phyloP scores from a whole-genome alignment of 2,888 invertebrate genomes.

The Pterostichus madidus region DNA sequence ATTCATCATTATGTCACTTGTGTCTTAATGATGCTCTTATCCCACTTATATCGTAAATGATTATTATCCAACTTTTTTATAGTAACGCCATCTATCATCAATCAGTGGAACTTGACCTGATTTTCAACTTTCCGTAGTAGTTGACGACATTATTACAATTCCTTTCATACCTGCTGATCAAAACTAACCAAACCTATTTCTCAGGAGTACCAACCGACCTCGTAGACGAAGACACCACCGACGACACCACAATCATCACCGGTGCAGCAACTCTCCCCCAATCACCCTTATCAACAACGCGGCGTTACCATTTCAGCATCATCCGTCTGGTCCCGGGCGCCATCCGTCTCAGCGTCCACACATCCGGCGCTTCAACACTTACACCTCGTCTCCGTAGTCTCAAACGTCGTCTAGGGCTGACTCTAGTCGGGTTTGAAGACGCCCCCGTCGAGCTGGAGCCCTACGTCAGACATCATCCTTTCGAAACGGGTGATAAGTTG shows the following conservation, averaged over 20 bases:
- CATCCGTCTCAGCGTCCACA: conserved; percentile 93
- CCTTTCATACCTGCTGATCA: no score
- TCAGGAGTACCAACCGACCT: neutral
- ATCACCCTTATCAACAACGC: neutral
- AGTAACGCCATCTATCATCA: no score
- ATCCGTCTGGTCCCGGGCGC: conserved; percentile 76
- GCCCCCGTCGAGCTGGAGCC: conserved; percentile 95
- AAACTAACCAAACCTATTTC: no score
- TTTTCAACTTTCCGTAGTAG: no score
- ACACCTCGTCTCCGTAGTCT: conserved; percentile 86
- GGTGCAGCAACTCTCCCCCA: conserved; percentile 8
- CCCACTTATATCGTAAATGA: no score
- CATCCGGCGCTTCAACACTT: conserved; percentile 90
- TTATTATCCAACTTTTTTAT: no score
- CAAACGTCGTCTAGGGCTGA: conserved; percentile 92
- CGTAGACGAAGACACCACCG: conserved; percentile 6
- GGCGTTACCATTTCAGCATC: conserved; percentile 57
- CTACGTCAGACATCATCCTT: conserved; percentile 91
- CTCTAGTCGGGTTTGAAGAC: conserved; percentile 97
- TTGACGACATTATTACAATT: no score
- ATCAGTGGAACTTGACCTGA: no score
- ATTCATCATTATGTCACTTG: no score
- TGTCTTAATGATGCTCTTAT: no score
- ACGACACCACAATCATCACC: conserved; percentile 2
- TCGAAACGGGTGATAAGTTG: conserved; percentile 93